phyloP scores from a whole-genome alignment of 2,888 invertebrate genomes.

The Nowickia ferox region DNA sequence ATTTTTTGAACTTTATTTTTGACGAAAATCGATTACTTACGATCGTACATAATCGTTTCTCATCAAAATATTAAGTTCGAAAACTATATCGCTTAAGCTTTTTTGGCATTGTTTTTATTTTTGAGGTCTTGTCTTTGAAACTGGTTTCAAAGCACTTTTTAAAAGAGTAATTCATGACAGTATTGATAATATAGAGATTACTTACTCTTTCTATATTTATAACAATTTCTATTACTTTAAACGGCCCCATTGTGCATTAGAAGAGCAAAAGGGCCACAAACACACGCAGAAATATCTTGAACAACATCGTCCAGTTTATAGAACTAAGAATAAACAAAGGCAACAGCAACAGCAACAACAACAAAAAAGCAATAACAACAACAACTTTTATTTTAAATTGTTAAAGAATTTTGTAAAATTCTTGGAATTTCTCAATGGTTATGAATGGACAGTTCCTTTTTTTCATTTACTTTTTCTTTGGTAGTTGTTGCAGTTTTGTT shows the following conservation, averaged over 20 bases:
- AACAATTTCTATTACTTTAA: neutral
- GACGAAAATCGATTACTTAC: no score
- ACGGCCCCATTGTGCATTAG: slow-evolving; percentile 12
- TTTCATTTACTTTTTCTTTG: slow-evolving; percentile 4
- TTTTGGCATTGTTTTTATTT: no score
- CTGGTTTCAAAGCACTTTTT: no score
- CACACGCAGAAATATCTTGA: slow-evolving; percentile 24
- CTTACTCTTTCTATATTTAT: no score
- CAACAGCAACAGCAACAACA: slow-evolving; percentile 46
- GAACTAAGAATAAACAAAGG: slow-evolving; percentile 29
- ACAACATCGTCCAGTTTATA: slow-evolving; percentile 56
- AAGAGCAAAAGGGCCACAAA: neutral
- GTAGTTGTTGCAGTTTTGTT: slow-evolving; percentile 34
- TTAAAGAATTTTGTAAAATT: slow-evolving; percentile 73
- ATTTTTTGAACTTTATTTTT: no score
- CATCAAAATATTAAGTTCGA: no score
- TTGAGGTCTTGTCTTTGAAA: no score
- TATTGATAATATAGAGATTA: no score
- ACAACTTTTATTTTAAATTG: slow-evolving; percentile 64
- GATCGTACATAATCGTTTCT: no score
- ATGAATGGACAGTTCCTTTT: slow-evolving; percentile 73
- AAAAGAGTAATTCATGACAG: no score
- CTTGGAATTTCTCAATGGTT: slow-evolving; percentile 76
- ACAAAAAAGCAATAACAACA: slow-evolving; percentile 35
- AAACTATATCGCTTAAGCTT: no score